These are phyloP conservation scores for Drosophila robusta DNA, from an alignment of 2,888 invertebrate genomes.

Conservation along the genomic window DNA sequence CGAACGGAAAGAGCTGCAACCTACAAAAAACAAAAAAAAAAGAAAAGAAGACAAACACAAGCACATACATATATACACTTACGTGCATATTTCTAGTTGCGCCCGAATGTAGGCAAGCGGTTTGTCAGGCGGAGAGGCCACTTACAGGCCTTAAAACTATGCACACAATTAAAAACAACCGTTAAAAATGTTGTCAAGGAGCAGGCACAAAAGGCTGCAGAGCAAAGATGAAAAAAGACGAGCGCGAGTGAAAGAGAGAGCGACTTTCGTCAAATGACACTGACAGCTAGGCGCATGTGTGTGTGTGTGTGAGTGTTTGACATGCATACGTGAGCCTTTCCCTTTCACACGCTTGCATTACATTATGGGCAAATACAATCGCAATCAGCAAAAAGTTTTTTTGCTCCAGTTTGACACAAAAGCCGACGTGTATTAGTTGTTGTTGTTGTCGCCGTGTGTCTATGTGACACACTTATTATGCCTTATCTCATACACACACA, in stretches of 20 bases:
- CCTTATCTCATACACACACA: slow-evolving; percentile 47
- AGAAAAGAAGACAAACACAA: not conserved
- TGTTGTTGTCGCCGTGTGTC: slow-evolving; percentile 41
- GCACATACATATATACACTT: not conserved
- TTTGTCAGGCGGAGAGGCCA: slow-evolving; percentile 29
- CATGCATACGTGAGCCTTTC: slow-evolving; percentile 46
- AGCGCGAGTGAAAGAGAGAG: slow-evolving; percentile 2
- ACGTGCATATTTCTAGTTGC: slow-evolving; percentile 14
- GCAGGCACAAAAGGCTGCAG: slow-evolving; percentile 14
- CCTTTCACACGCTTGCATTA: slow-evolving; percentile 26
- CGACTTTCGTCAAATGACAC: slow-evolving; percentile 46
- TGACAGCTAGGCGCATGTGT: slow-evolving; percentile 33
- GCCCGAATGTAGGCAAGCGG: slow-evolving; percentile 58
- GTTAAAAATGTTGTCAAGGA: slow-evolving; percentile 28
- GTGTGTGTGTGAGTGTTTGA: slow-evolving; percentile 22
- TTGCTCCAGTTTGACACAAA: slow-evolving; percentile 70
- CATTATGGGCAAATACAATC: slow-evolving; percentile 46
- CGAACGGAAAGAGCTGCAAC: not conserved
- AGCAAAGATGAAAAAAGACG: slow-evolving; percentile 8
- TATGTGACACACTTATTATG: slow-evolving; percentile 64
- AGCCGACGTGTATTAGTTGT: slow-evolving; percentile 46
- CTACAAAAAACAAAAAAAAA: slow-evolving; percentile 1
- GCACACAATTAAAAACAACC: slow-evolving; percentile 62
- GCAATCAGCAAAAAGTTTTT: slow-evolving; percentile 57
- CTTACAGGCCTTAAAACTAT: slow-evolving; percentile 53